These are phyloP conservation scores for Cinclus cinclus DNA, from an alignment of 2,113 vertebrate genomes.

Conservation along the genomic window DNA sequence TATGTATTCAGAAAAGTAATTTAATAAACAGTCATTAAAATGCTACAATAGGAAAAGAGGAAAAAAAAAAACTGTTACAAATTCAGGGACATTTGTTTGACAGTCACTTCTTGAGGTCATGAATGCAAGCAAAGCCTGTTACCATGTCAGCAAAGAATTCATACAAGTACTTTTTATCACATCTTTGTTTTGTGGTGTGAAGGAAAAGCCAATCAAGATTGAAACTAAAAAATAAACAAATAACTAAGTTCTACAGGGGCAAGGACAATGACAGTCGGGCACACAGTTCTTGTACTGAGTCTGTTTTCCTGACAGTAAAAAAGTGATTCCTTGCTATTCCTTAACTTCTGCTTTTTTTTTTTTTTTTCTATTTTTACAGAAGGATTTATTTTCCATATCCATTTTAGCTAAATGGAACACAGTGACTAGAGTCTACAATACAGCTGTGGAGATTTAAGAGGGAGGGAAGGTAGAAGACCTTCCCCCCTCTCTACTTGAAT, in stretches of 20 bases:
- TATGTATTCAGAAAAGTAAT: not conserved
- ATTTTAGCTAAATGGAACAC: not conserved
- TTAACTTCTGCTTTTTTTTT: not conserved
- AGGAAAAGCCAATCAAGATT: not conserved
- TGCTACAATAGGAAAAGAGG: not conserved
- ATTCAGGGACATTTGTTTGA: conserved; percentile 17
- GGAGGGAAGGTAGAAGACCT: not conserved
- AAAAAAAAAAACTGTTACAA: not conserved
- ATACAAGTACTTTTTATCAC: not conserved
- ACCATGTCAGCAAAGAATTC: not conserved
- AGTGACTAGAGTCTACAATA: not conserved
- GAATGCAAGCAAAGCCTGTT: not conserved
- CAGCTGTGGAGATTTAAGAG: not conserved
- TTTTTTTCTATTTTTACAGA: not conserved
- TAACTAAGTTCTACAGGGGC: not conserved
- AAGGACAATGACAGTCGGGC: not conserved
- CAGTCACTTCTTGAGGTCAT: not conserved
- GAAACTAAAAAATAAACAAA: not conserved
- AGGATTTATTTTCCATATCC: not conserved
- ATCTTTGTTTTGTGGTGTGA: not conserved
- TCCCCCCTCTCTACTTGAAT: not conserved
- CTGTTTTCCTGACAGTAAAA: not conserved
- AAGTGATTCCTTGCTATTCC: not conserved
- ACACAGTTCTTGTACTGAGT: not conserved
- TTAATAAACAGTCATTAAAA: not conserved